These are phyloP conservation scores for Andrena praecox DNA, from an alignment of 2,888 invertebrate genomes.

Conservation along the genomic window DNA sequence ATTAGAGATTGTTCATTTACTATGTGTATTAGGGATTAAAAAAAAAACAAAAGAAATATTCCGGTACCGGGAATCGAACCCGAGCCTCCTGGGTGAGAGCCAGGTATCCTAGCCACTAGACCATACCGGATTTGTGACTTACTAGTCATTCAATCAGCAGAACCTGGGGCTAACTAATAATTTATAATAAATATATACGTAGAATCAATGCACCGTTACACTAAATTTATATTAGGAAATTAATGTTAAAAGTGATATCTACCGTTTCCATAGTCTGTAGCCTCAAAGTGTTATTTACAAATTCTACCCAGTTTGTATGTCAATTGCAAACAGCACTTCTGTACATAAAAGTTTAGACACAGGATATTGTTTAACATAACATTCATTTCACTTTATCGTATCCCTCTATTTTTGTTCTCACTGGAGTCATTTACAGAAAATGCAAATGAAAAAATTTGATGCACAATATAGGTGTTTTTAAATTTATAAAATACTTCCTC, in stretches of 20 bases:
- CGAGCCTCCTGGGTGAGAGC: conserved; percentile 88
- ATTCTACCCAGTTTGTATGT: no score
- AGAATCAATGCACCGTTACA: no score
- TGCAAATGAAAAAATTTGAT: no score
- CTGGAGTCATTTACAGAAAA: no score
- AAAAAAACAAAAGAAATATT: conserved; percentile 80
- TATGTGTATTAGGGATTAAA: not conserved
- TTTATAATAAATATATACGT: not conserved
- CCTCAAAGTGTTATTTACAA: not conserved
- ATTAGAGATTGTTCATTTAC: not conserved
- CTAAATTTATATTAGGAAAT: no score
- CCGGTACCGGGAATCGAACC: conserved; percentile 88
- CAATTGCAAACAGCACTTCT: no score
- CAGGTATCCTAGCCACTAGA: conserved; percentile 89
- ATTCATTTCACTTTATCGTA: no score
- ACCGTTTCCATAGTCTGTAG: not conserved
- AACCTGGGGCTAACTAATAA: not conserved
- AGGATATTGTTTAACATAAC: no score
- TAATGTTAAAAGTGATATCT: not conserved
- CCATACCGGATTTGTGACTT: conserved; percentile 86
- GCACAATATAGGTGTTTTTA: no score
- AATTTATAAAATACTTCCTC: no score
- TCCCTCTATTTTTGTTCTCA: no score
- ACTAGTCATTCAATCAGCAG: not conserved
- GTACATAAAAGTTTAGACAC: no score